Base-by-base conservation (phyloP, 2,888 invertebrate genomes). In the Iphiclides podalirius region DNA sequence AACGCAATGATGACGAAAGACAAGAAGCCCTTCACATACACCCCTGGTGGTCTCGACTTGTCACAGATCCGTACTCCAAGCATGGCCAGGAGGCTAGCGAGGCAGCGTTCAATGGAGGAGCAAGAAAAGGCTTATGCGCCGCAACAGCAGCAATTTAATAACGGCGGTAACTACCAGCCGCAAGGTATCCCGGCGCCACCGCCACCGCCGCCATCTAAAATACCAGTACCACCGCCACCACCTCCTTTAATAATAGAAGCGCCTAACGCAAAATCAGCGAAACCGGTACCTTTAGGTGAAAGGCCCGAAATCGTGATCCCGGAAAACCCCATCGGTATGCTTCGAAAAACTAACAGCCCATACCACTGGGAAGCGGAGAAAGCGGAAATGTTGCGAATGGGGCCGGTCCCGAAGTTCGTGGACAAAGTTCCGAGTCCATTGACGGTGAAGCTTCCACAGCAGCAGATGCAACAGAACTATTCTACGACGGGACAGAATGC, bases 1-100 rank as follows among this genome's bases (percentile, higher is more conserved):
- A 96, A 96, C 78, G 96, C 97, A 23, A 96, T 96, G 96, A 94
- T 96, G 94, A 96, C 95, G 66, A 97, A 97, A 83, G 97, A 97
- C 81, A 98, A 97, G 81, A 97, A 97, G 71, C 97, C 97, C 8
- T 98, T 98, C 76, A 97, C 97, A n/a, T 98, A 98, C 78, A 96
- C 97, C 12, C 97, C 97, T 1, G 97, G 97, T 12, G 97, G 97
- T 57, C 90, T 97, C 52, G 96, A 97, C 78, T 89, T 97, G 43
- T 96, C 96, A 7, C 96, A 97, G 82, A 96, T 97, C 53, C 92
- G 93, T 55, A 96, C 96, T 45, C 97, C 97, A 7, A 92, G 96
- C 61, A 96, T 97, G 96, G 95, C 95, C 1, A 91, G 95, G 60
- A 90, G 97, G 55, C 79, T 94, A 68, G 92, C 91, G 52, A 71